Conservation (phyloP, 2,113 vertebrate genomes). For the Neolamprologus sp. region DNA sequence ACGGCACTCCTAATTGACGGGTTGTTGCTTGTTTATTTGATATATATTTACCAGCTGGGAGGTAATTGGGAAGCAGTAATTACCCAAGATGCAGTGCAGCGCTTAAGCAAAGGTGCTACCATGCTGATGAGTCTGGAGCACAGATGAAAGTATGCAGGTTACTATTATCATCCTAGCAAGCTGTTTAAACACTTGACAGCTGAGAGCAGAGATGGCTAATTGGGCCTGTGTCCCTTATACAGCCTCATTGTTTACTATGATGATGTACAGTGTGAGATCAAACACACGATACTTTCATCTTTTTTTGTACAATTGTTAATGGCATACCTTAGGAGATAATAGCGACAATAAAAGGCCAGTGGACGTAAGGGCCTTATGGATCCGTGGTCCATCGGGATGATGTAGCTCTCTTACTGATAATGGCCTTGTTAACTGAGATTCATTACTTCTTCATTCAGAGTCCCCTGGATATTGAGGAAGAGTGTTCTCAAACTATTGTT, state of each 20-base stretch:
- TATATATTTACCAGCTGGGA: constrained; percentile 68
- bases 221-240: constrained; percentile 29
- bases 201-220: constrained; percentile 48
- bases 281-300: neutral
- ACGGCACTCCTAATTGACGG: constrained; percentile 69
- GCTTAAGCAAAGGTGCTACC: constrained; percentile 29
- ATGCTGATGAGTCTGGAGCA: constrained; percentile 37
- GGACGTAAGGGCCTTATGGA: constrained; percentile 19
- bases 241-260: constrained; percentile 47
- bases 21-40: constrained; percentile 76
- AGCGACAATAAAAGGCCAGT: constrained; percentile 32
- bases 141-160: constrained; percentile 58
- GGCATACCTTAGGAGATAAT: constrained; percentile 26
- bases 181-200: constrained; percentile 46
- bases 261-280: constrained; percentile 21
- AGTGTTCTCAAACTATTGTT: constrained; percentile 23
- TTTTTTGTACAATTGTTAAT: neutral
- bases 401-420: constrained; percentile 43
- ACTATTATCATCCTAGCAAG: constrained; percentile 30
- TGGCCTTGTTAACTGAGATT: constrained; percentile 63
- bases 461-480: constrained; percentile 40
- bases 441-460: constrained; percentile 47
- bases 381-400: constrained; percentile 29
- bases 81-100: constrained; percentile 57
- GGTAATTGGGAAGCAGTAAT: constrained; percentile 71